These are phyloP conservation scores for Zaprionus capensis DNA, from an alignment of 1,140 invertebrate species.

Conservation along the genomic window DNA sequence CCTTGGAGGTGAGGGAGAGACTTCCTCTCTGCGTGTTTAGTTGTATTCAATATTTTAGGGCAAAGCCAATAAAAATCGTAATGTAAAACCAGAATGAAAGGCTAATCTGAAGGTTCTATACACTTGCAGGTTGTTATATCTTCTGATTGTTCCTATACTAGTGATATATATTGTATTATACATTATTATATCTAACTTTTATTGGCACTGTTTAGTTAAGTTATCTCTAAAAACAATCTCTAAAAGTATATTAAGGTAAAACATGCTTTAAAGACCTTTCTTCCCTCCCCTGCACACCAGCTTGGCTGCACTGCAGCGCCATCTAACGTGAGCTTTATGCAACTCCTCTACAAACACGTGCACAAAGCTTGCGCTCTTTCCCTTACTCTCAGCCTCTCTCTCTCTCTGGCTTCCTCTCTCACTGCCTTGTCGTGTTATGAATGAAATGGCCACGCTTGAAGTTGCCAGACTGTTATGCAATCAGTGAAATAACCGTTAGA, in stretches of 20 bases:
- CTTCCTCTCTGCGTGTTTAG: background rate
- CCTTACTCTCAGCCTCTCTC: background rate
- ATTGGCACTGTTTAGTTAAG: too few species aligned
- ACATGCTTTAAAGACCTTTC: background rate
- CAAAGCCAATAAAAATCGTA: background rate
- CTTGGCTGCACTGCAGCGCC: background rate
- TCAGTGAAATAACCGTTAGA: background rate
- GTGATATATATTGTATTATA: too few species aligned
- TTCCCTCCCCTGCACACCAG: too few species aligned
- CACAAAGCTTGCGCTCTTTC: conserved; percentile 29
- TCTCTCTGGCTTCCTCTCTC: conserved; percentile 4
- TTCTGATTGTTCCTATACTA: too few species aligned
- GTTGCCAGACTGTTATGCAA: conserved; percentile 49
- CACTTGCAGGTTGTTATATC: too few species aligned
- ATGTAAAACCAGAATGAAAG: background rate
- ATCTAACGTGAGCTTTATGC: conserved; percentile 33
- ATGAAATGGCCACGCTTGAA: conserved; percentile 40
- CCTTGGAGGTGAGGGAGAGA: conserved; percentile 49
- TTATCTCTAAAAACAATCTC: too few species aligned
- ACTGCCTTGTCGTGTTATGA: conserved; percentile 26
- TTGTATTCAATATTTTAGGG: background rate
- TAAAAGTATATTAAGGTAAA: too few species aligned
- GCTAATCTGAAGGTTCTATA: too few species aligned
- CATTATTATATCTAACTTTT: too few species aligned
- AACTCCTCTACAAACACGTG: conserved; percentile 16